These are phyloP conservation scores for Heliconius nattereri DNA, from an alignment of 1,140 invertebrate species.

Conservation along the genomic window DNA sequence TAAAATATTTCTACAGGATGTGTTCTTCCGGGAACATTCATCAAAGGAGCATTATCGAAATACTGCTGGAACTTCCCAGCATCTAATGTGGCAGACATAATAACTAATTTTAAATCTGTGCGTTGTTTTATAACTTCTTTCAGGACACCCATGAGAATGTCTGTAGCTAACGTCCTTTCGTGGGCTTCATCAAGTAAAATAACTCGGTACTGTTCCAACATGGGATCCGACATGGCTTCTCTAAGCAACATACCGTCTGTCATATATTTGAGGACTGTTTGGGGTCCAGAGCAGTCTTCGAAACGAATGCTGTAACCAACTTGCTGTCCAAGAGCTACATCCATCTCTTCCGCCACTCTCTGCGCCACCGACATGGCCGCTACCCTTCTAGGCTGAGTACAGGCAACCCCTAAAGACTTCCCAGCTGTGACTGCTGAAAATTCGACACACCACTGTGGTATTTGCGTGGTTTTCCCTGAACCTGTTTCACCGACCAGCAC, in stretches of 20 bases:
- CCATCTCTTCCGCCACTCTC: constrained; percentile 99
- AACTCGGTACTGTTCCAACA: constrained; percentile 97
- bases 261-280: constrained; percentile 97
- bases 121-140: constrained; percentile 98
- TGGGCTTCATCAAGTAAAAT: constrained; percentile 99
- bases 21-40: constrained; percentile 93
- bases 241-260: constrained; percentile 99
- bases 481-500: constrained; percentile 98
- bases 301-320: constrained; percentile 99
- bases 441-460: constrained; percentile 87
- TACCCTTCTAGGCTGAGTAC: constrained; percentile 98
- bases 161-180: constrained; percentile 97
- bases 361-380: constrained; percentile 99
- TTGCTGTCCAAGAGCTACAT: constrained; percentile 90
- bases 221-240: constrained; percentile 99
- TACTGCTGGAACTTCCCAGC: constrained; percentile 99
- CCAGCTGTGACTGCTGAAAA: constrained; percentile 61
- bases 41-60: constrained; percentile 98
- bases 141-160: constrained; percentile 98
- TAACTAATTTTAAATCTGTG: constrained; percentile 96
- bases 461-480: constrained; percentile 98
- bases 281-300: constrained; percentile 98
- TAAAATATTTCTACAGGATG: constrained; percentile 94
- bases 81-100: constrained; percentile 99
- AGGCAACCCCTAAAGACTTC: constrained; percentile 91